Evolutionary conservation across 1,140 invertebrate genomes (phyloP).

Genomic region (Tetramorium parvispinum): DNA sequence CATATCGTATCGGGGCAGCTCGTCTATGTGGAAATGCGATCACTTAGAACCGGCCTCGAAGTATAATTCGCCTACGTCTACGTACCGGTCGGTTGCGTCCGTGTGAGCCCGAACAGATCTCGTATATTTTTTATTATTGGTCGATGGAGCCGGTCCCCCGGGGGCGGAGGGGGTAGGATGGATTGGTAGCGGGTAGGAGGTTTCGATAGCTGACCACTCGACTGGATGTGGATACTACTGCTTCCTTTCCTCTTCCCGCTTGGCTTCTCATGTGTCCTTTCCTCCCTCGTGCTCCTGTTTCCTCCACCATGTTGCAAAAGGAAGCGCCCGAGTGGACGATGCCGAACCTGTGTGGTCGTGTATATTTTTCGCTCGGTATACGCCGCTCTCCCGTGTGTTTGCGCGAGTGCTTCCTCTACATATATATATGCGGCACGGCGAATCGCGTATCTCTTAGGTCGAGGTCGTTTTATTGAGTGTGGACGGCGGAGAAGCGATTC

Average conservation of each 20-base stretch:
- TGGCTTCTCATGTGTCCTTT: constrained; percentile 43
- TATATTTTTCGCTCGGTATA: constrained; percentile 49
- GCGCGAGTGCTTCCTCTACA: constrained; percentile 49
- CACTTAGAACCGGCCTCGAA: constrained; percentile 83
- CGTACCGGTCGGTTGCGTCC: constrained; percentile 64
- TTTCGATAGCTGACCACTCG: constrained; percentile 84
- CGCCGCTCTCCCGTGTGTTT: constrained; percentile 55
- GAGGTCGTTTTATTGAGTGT: constrained; percentile 84
- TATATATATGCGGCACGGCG: constrained; percentile 63
- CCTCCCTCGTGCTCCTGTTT: constrained; percentile 61
- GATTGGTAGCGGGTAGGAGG: constrained; percentile 68
- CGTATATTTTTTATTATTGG: constrained; percentile 85
- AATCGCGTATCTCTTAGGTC: constrained; percentile 74
- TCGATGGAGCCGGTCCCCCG: constrained; percentile 70
- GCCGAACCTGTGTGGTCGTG: constrained; percentile 29
- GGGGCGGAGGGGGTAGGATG: constrained; percentile 52
- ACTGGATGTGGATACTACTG: constrained; percentile 72
- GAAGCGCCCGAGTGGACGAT: constrained; percentile 63
- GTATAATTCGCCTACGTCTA: constrained; percentile 80
- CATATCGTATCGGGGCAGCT: constrained; percentile 82
- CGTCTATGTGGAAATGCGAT: constrained; percentile 86
- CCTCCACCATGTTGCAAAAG: constrained; percentile 60
- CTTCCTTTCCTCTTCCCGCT: constrained; percentile 44
- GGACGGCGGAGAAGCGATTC: constrained; percentile 80
- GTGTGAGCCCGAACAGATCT: constrained; percentile 73